Evolutionary conservation across 2,797 vertebrate genomes (phyloP).

Genomic region (Betta splendens): DNA sequence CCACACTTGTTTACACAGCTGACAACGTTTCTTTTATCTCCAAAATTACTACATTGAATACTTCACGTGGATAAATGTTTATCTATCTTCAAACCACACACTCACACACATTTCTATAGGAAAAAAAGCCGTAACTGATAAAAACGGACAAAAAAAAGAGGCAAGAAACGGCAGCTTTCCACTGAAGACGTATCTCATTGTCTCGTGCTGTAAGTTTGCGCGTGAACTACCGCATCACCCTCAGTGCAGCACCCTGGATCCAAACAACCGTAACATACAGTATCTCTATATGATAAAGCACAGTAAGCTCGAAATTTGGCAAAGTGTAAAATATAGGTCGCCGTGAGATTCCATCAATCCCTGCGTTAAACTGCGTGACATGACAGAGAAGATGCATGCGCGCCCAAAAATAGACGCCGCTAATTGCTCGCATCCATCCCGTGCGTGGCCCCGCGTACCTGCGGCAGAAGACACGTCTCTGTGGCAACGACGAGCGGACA

Average conservation of each 20-base stretch:
- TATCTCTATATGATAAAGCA: too few relatives aligned
- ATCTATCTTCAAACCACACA: too few relatives aligned
- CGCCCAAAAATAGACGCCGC: neutral
- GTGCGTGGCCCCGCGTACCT: slow-evolving; percentile 48
- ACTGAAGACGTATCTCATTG: too few relatives aligned
- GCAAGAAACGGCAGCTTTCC: neutral
- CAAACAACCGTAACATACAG: too few relatives aligned
- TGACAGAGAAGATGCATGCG: neutral
- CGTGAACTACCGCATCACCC: neutral
- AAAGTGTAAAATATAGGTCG: slow-evolving; percentile 19
- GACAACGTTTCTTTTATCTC: neutral
- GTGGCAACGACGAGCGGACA: slow-evolving; percentile 41
- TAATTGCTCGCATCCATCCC: slow-evolving; percentile 18
- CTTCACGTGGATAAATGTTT: neutral
- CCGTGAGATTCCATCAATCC: slow-evolving; percentile 6
- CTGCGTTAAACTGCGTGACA: neutral
- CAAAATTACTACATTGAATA: neutral
- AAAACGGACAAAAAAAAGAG: too few relatives aligned
- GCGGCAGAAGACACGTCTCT: slow-evolving; percentile 49
- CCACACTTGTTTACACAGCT: neutral
- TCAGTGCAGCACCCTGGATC: neutral
- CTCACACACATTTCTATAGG: too few relatives aligned
- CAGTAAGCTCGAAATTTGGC: neutral
- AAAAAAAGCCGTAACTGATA: too few relatives aligned
- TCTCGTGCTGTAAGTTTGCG: too few relatives aligned